phyloP scores from a whole-genome alignment of 2,113 vertebrate species.

The Podiceps cristatus region DNA sequence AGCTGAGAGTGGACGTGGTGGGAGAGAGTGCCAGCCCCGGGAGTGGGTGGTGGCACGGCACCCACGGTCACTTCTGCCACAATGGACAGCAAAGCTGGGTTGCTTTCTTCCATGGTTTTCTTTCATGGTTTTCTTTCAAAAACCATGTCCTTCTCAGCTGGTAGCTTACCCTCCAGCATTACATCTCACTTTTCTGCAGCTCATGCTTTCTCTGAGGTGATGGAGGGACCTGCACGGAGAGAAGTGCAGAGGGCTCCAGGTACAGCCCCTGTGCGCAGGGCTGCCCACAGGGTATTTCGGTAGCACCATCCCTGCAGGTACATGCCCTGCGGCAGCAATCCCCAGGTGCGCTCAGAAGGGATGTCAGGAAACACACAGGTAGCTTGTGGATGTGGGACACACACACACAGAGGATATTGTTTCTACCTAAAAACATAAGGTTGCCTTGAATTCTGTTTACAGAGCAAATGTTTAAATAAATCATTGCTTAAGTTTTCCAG shows the following conservation, averaged over 20 bases:
- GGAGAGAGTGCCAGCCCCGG: background rate
- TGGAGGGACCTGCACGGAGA: fast-evolving
- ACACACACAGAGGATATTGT: no score
- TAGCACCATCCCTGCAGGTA: background rate
- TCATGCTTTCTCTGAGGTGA: background rate
- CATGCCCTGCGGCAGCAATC: fast-evolving
- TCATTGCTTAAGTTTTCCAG: background rate
- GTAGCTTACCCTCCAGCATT: background rate
- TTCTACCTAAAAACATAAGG: background rate
- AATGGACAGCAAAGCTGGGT: background rate
- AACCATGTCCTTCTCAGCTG: background rate
- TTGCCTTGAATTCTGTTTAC: background rate
- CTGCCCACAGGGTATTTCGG: fast-evolving
- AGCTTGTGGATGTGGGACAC: background rate
- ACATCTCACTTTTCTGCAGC: no score
- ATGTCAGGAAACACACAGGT: background rate
- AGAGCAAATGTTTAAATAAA: background rate
- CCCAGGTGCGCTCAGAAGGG: background rate
- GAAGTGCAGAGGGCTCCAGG: background rate
- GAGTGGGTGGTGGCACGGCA: background rate
- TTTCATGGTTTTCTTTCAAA: background rate
- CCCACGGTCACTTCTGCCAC: background rate
- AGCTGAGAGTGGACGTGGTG: background rate
- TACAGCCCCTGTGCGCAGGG: background rate
- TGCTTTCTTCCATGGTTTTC: background rate